A percentile compares a stretch with the other conserved stretches of the same genome.
Conservation (phyloP, 2,888 invertebrate species). For the Phyllotreta striolata region DNA sequence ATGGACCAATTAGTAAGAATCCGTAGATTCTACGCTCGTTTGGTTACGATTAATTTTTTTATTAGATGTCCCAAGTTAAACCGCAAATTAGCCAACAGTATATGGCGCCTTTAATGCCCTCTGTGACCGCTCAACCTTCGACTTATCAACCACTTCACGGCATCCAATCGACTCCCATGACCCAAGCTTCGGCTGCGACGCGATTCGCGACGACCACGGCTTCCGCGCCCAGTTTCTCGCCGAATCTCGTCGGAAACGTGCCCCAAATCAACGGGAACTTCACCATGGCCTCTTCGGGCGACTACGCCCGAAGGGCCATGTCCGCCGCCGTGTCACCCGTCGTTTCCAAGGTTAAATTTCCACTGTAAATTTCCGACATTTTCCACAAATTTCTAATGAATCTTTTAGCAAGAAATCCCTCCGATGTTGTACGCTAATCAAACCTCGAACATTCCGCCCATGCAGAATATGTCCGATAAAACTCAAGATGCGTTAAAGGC, state of each 20-base stretch:
- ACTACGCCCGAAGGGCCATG: constrained; percentile 1
- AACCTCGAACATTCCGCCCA: neutral
- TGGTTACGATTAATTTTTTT: neutral
- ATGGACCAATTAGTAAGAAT: constrained; percentile 8
- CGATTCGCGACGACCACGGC: neutral
- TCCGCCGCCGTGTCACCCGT: neutral
- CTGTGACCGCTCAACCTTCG: neutral
- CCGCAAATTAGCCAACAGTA: constrained; percentile 3
- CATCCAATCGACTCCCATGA: constrained; percentile 5
- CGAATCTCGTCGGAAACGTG: neutral
- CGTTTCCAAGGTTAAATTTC: constrained; percentile 6
- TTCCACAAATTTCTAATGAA: neutral
- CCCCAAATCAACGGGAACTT: neutral
- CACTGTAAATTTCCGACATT: neutral
- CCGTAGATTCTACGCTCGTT: neutral
- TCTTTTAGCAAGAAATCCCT: constrained; percentile 7
- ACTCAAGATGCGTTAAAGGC: neutral
- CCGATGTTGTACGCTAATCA: neutral
- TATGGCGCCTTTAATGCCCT: neutral
- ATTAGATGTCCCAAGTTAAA: neutral
- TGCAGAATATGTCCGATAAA: neutral
- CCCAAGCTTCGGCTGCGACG: neutral
- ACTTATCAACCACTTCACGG: constrained; percentile 11
- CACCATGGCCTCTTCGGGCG: neutral
- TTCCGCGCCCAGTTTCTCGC: constrained; percentile 1